Conservation (phyloP, 1,140 invertebrate species). For the Paraescarpia echinospica region DNA sequence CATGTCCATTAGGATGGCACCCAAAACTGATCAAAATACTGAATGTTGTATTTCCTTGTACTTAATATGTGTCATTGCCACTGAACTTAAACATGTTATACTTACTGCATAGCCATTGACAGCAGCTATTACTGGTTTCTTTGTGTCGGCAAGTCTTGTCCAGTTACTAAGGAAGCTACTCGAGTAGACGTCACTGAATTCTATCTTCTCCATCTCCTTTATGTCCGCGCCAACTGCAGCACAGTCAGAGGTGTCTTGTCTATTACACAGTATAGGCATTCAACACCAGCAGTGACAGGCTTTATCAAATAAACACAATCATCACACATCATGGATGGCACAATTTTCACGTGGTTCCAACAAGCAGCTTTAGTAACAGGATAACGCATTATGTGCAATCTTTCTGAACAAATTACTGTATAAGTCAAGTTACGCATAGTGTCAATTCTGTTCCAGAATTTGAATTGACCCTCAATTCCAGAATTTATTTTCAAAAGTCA, state of each 20-base stretch:
- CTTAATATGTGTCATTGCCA: too few relatives aligned
- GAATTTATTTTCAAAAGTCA: too few relatives aligned
- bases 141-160: constrained; percentile 73
- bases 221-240: constrained; percentile 85
- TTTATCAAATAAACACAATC: neutral
- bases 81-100: constrained; percentile 30
- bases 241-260: neutral
- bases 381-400: too few relatives aligned
- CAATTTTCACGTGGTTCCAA: too few relatives aligned
- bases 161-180: constrained; percentile 79
- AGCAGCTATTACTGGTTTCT: constrained; percentile 96
- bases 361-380: too few relatives aligned
- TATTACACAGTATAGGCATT: neutral
- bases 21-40: too few relatives aligned
- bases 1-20: too few relatives aligned
- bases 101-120: constrained; percentile 96
- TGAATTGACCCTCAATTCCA: too few relatives aligned
- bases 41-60: too few relatives aligned
- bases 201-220: constrained; percentile 89
- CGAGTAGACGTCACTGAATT: constrained; percentile 72
- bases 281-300: neutral
- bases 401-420: too few relatives aligned
- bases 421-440: too few relatives aligned
- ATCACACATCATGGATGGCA: neutral
- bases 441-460: too few relatives aligned